phyloP scores from a whole-genome alignment of 1,140 invertebrate genomes.

The Pseudomyrmex concolor region DNA sequence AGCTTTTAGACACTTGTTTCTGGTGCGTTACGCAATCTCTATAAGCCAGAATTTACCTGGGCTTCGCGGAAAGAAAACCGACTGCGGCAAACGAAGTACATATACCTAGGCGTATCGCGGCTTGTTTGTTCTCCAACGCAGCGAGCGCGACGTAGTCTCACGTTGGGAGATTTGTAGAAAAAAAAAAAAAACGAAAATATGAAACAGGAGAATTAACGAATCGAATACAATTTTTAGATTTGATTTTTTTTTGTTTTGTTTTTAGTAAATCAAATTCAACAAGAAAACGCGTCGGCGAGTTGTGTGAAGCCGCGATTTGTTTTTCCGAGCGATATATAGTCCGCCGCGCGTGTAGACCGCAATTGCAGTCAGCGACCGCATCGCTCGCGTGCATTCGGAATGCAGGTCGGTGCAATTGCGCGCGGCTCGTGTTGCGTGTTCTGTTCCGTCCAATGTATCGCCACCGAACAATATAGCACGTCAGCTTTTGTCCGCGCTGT shows the following conservation, averaged over 20 bases:
- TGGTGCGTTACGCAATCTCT: constrained; percentile 46
- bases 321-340: constrained; percentile 13
- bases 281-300: background rate
- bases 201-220: background rate
- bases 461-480: constrained; percentile 53
- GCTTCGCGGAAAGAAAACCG: constrained; percentile 19
- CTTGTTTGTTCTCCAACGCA: too few relatives aligned
- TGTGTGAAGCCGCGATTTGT: constrained; percentile 12
- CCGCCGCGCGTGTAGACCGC: constrained; percentile 18
- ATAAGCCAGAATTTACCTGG: constrained; percentile 39
- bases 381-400: constrained; percentile 61
- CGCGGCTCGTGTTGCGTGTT: constrained; percentile 51
- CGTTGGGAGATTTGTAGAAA: background rate
- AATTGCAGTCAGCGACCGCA: constrained; percentile 57
- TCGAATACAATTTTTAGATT: background rate
- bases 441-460: constrained; percentile 46
- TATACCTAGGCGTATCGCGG: background rate
- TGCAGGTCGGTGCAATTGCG: constrained; percentile 57
- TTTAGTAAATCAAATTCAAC: constrained; percentile 14
- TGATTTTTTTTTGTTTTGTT: background rate
- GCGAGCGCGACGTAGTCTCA: too few relatives aligned
- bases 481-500: constrained; percentile 53
- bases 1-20: constrained; percentile 67
- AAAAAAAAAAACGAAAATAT: background rate
- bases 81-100: background rate